Percentiles rank a stretch among this genome's conserved stretches.
phyloP scores from a whole-genome alignment of 1,140 invertebrate genomes.

The Metopolophium dirhodum region DNA sequence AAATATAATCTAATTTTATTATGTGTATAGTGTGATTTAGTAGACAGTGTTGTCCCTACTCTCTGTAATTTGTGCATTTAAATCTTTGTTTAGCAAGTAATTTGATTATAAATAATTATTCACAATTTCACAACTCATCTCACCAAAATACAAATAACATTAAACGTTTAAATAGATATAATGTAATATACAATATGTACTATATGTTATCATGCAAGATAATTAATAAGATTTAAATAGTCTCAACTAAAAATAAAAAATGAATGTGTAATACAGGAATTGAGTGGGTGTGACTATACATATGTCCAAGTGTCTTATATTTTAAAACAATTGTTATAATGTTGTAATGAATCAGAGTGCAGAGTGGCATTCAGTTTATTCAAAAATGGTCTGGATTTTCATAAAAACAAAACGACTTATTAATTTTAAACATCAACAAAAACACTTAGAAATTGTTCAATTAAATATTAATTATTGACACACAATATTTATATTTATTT shows the following conservation, averaged over 20 bases:
- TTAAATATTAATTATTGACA: neutral
- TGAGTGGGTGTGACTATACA: neutral
- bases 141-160: neutral
- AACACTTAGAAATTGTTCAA: neutral
- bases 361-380: neutral
- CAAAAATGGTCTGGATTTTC: neutral
- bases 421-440: neutral
- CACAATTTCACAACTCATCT: neutral
- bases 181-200: neutral
- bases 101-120: neutral
- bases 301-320: neutral
- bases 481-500: neutral
- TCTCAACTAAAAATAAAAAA: neutral
- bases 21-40: neutral
- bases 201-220: neutral
- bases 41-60: neutral
- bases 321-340: neutral
- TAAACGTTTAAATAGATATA: neutral
- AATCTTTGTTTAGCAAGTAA: neutral
- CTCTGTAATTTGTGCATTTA: neutral
- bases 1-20: slow-evolving; percentile 7
- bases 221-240: neutral
- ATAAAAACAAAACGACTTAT: neutral
- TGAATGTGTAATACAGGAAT: neutral
- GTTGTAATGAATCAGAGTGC: neutral